A percentile compares a stretch with the other conserved stretches of the same genome.
These are phyloP conservation scores for Gephyroberyx darwinii DNA, from an alignment of 2,797 vertebrate species.

Conservation along the genomic window DNA sequence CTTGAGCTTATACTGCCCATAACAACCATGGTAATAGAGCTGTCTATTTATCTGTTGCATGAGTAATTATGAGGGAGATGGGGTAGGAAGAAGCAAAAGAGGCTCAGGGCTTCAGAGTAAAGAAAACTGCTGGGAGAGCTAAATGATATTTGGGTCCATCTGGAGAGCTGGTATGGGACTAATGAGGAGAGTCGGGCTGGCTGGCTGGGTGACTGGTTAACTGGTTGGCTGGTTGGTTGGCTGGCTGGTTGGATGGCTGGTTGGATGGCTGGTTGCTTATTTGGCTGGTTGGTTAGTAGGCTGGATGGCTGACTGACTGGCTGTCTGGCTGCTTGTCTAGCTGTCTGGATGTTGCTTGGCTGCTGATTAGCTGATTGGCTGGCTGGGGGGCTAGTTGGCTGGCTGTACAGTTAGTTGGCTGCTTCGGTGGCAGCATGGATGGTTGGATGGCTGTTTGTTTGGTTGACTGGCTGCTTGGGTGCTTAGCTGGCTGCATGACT, in stretches of 20 bases:
- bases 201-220: neutral
- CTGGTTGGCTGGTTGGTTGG: neutral
- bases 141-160: constrained; percentile 46
- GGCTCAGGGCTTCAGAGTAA: constrained; percentile 28
- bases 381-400: neutral
- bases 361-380: neutral
- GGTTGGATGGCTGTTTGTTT: neutral
- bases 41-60: constrained; percentile 60
- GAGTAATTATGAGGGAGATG: constrained; percentile 57
- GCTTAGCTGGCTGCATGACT: too few species aligned
- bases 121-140: constrained; percentile 42
- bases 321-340: neutral
- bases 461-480: neutral
- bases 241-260: neutral
- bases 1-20: constrained; percentile 39
- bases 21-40: constrained; percentile 57
- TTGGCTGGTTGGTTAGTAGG: too few species aligned
- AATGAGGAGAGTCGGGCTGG: constrained; percentile 35
- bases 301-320: neutral
- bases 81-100: constrained; percentile 31
- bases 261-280: too few species aligned
- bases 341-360: neutral
- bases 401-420: constrained; percentile 4
- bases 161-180: constrained; percentile 29
- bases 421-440: too few species aligned